phyloP scores from a whole-genome alignment of 1,140 invertebrate genomes.

The Lasioglossum baleicum region DNA sequence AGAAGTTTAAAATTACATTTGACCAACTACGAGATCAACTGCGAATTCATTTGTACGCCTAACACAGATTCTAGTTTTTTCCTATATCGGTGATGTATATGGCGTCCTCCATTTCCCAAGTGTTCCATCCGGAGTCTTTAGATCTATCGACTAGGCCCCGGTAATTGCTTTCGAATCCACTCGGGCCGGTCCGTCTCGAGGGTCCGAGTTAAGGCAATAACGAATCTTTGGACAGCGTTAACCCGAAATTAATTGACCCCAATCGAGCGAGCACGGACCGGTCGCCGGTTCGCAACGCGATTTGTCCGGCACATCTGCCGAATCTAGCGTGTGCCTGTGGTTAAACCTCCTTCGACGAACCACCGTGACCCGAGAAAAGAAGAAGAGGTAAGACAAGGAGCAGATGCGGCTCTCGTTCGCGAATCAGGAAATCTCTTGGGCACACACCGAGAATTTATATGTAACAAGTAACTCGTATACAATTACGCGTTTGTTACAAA shows the following conservation, averaged over 20 bases:
- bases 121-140: background rate
- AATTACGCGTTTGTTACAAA: too few relatives aligned
- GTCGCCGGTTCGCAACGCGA: constrained; percentile 43
- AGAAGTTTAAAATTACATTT: too few relatives aligned
- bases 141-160: background rate
- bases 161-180: constrained; percentile 24
- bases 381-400: background rate
- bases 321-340: constrained; percentile 39
- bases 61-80: background rate
- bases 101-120: background rate
- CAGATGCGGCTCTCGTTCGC: constrained; percentile 31
- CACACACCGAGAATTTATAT: constrained; percentile 15
- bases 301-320: constrained; percentile 60
- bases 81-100: background rate
- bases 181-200: background rate
- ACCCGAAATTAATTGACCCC: constrained; percentile 53
- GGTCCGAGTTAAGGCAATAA: constrained; percentile 35
- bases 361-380: constrained; percentile 19
- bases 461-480: too few relatives aligned
- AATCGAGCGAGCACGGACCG: constrained; percentile 24
- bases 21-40: too few relatives aligned
- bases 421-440: constrained; percentile 45
- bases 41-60: too few relatives aligned
- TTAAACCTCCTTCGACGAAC: constrained; percentile 26
- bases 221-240: constrained; percentile 42